Base-by-base conservation (phyloP, 2,113 vertebrate genomes). In the Scopus umbretta region DNA sequence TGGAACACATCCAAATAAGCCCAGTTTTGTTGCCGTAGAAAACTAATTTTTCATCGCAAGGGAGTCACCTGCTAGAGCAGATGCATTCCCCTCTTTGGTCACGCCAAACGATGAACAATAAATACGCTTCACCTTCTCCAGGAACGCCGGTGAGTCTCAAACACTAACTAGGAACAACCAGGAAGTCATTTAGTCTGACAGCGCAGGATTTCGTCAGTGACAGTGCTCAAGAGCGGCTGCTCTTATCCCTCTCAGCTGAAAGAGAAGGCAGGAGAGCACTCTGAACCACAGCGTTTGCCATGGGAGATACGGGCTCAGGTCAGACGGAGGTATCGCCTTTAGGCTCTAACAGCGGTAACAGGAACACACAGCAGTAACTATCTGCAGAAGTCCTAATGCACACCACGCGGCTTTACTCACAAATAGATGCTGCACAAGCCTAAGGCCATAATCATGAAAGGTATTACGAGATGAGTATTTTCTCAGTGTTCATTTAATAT, bases 161-260 rank as follows among this genome's bases (percentile, higher is more conserved):
- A 6, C 0, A 3, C 20, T 32, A 34, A 3, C 30, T 3, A 10
- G 70, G 89, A 68, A 9, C 38, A 16, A 7, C 6, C 68, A 29
- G 81, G 62, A 55, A 52, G 14, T 1, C 6, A 1, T 12, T 25
- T 4, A 2, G 32, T 11, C 56, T 40, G 65, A 50, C 20, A 32
- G 85, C 56, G n/a, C 2, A 5, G 71, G 16, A 27, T 16, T 23
- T 36, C 61, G 9, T 5, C 76, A 9, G 1, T 1, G 58, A n/a
- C 66, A 32, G n/a, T 0, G 43, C 47, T 59, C 42, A 1, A 1
- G 12, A 27, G 52, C 0, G 10, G 62, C 55, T 0, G 5, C 52
- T 79, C 32, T 8, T 10, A 4, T 2, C 71, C 3, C n/a, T 6
- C 58, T 18, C 25, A 4, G 34, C 11, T 0, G 1, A 15, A 27